Base-by-base conservation (phyloP, 2,113 vertebrate species). In the Elephantulus edwardii region DNA sequence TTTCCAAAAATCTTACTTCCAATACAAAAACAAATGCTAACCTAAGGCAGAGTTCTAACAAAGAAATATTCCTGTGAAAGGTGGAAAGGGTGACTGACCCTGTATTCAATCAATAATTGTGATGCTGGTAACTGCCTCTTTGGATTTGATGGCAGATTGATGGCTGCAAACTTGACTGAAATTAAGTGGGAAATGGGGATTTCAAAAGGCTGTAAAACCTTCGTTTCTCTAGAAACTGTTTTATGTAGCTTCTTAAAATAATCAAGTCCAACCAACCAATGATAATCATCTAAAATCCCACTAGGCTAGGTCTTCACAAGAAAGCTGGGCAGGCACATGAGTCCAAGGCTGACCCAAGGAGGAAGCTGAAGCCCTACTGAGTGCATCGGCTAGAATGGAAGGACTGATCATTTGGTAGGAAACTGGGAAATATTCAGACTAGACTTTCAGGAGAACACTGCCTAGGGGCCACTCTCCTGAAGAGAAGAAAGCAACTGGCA, bases 191-290 rank as follows among this genome's bases (percentile, higher is more conserved):
- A 66, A 33, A 92, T 42, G 17, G 85, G 74, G 90, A 95, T 92
- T 91, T 79, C 79, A 74, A 66, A 11, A 66, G 58, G 64, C 6
- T 92, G 22, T 94, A 92, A 96, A 95, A 79, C 89, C 79, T 87
- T 93, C 85, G 91, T 19, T 87, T 70, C 56, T 85, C 13, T 38
- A 90, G 79, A 2, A n/a, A 86, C 28, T 83, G 74, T 92, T 92
- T 86, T 89, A 90, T 52, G 85, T 5, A 76, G 58, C 75, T 89
- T 90, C 90, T 88, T 62, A 94, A 92, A 95, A 95, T 91, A 94
- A 88, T 77, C 90, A 89, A 62, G 54, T 46, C 66, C 78, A 76
- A 62, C 80, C 38, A 72, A 78, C n/a, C 74, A 89, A 48, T 86
- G 62, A 62, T 75, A 84, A 79, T 88, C 76, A 89, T 75, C 82